Percentiles rank a stretch among this genome's conserved stretches.
phyloP scores from a whole-genome alignment of 2,797 vertebrate species.

The Helostoma temminkii region DNA sequence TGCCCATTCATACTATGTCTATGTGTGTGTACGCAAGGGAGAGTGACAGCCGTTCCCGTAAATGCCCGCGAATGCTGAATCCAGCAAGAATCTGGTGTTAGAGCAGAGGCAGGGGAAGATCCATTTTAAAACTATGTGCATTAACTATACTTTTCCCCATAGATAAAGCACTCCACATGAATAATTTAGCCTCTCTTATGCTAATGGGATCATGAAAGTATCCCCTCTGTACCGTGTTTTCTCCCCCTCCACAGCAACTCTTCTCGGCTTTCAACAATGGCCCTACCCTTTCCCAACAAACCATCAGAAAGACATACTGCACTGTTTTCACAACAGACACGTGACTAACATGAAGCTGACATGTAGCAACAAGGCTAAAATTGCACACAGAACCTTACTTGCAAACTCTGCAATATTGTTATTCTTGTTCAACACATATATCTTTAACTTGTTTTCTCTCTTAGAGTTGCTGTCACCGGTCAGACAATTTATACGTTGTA shows the following conservation, averaged over 20 bases:
- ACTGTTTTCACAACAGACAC: slow-evolving; percentile 70
- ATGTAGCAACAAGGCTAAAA: slow-evolving; percentile 55
- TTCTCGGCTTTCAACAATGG: slow-evolving; percentile 97
- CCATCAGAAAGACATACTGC: slow-evolving; percentile 65
- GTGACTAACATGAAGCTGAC: slow-evolving; percentile 60
- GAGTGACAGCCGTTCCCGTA: slow-evolving; percentile 90
- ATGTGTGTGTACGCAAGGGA: slow-evolving; percentile 40
- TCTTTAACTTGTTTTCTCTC: slow-evolving; percentile 19
- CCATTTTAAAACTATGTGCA: slow-evolving; percentile 99
- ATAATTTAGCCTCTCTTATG: slow-evolving; percentile 99
- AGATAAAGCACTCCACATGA: slow-evolving; percentile 99
- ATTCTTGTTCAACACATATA: slow-evolving; percentile 17
- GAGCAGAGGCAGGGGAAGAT: slow-evolving; percentile 88
- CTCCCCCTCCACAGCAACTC: slow-evolving; percentile 88
- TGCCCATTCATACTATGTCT: slow-evolving; percentile 44
- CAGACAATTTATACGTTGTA: slow-evolving; percentile 14
- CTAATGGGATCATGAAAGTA: slow-evolving; percentile 99
- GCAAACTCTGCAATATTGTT: slow-evolving; percentile 34
- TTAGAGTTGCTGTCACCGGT: neutral
- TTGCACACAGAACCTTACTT: slow-evolving; percentile 34
- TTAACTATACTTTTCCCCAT: slow-evolving; percentile 99
- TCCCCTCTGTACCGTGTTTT: slow-evolving; percentile 89
- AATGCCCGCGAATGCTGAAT: slow-evolving; percentile 97
- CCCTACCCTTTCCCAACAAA: slow-evolving; percentile 88
- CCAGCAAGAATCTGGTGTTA: slow-evolving; percentile 97